These are phyloP conservation scores for Macrosiphum euphorbiae DNA, from an alignment of 2,888 invertebrate species.

Conservation along the genomic window DNA sequence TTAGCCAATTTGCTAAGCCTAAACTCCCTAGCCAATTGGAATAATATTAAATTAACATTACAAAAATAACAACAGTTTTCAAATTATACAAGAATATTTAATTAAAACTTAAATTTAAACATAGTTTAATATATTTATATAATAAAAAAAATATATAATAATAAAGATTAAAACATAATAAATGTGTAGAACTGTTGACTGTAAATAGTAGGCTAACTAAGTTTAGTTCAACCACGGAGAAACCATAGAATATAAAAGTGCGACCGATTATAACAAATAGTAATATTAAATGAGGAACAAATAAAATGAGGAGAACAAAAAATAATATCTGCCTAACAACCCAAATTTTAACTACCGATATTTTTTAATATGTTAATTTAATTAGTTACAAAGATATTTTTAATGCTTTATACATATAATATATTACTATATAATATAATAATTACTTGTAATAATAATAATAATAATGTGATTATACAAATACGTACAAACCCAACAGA, in stretches of 20 bases:
- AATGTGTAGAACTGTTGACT: background rate
- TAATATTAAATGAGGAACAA: constrained; percentile 40
- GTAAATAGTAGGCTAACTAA: background rate
- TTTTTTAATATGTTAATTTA: background rate
- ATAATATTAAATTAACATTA: background rate
- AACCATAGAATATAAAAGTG: constrained; percentile 28
- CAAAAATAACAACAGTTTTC: background rate
- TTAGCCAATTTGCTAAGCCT: no score
- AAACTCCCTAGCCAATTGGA: background rate
- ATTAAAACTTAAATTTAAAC: constrained; percentile 29
- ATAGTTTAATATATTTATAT: constrained; percentile 17
- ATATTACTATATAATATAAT: constrained; percentile 15
- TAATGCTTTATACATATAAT: background rate
- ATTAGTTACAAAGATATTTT: background rate
- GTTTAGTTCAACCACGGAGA: constrained; percentile 14
- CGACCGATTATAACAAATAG: background rate
- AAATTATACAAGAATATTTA: constrained; percentile 32
- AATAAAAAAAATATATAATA: constrained; percentile 31
- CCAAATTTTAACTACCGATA: background rate
- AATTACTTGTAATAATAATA: background rate
- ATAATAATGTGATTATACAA: constrained; percentile 20
- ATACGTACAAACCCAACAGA: background rate
- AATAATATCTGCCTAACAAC: background rate
- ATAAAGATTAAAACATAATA: background rate
- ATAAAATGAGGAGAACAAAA: constrained; percentile 25